Evolutionary conservation across 2,888 invertebrate species (phyloP).

Genomic region (Anticlea derivata): DNA sequence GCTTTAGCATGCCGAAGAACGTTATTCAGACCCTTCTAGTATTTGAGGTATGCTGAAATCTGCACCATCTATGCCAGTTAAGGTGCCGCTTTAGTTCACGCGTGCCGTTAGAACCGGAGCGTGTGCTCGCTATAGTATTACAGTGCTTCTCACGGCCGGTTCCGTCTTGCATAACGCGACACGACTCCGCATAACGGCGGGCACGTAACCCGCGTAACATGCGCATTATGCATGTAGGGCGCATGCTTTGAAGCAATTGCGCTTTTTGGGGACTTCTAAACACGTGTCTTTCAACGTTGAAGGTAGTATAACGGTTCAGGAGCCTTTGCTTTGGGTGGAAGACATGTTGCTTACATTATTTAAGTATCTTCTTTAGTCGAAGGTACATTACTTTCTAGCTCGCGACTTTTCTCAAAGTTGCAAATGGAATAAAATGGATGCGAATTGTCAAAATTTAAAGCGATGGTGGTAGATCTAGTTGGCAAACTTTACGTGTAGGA

Average conservation of each 20-base stretch:
- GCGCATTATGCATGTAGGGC: slow-evolving; percentile 76
- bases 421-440: too few relatives aligned
- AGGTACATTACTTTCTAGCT: too few relatives aligned
- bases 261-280: slow-evolving; percentile 19
- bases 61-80: neutral
- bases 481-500: too few relatives aligned
- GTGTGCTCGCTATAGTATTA: slow-evolving; percentile 50
- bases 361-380: too few relatives aligned
- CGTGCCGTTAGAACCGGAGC: slow-evolving; percentile 54
- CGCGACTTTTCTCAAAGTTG: too few relatives aligned
- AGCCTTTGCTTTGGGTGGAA: neutral
- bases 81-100: neutral
- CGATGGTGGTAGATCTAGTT: too few relatives aligned
- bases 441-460: too few relatives aligned
- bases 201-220: slow-evolving; percentile 76
- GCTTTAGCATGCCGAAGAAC: too few relatives aligned
- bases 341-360: too few relatives aligned
- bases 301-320: neutral
- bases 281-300: neutral
- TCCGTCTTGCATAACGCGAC: slow-evolving; percentile 73
- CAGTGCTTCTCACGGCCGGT: slow-evolving; percentile 75
- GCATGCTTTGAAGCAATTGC: slow-evolving; percentile 42
- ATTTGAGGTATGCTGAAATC: neutral
- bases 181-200: slow-evolving; percentile 41
- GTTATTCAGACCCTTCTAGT: too few relatives aligned